phyloP scores from a whole-genome alignment of 92 coral and sea anemone genomes.

The Actinernus sp. region DNA sequence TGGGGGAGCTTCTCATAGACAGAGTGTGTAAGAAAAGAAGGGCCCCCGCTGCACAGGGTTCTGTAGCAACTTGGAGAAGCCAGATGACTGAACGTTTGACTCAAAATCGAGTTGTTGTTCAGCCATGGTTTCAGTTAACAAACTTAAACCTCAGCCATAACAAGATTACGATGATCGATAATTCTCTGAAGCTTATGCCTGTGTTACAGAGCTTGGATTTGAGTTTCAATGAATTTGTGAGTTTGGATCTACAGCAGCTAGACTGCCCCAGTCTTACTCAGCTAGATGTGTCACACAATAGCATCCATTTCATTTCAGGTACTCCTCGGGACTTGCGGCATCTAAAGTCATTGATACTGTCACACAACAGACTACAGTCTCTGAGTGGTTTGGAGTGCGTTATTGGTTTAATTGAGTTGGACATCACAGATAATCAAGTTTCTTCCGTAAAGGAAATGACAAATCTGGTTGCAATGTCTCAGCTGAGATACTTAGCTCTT shows the following conservation, averaged over 20 bases:
- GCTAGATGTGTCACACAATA: conserved; percentile 82
- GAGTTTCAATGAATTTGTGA: conserved; percentile 88
- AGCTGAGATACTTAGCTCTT: conserved; percentile 65
- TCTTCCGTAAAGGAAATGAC: conserved; percentile 66
- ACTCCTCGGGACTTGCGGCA: conserved; percentile 80
- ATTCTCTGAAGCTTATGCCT: conserved; percentile 89
- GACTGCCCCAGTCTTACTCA: conserved; percentile 78
- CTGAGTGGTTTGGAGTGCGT: conserved; percentile 79
- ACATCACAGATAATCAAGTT: conserved; percentile 68
- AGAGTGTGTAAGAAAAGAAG: conserved; percentile 72
- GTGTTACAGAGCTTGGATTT: conserved; percentile 81
- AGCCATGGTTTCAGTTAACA: conserved; percentile 90
- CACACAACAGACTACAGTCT: conserved; percentile 78
- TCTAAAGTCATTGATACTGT: conserved; percentile 81
- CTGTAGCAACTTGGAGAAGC: conserved; percentile 91
- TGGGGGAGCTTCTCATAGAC: conserved; percentile 90
- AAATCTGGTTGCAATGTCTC: conserved; percentile 75
- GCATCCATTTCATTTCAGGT: conserved; percentile 85
- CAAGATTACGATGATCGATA: conserved; percentile 78
- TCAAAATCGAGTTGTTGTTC: conserved; percentile 89
- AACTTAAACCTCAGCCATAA: conserved; percentile 81
- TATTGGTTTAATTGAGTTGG: conserved; percentile 86
- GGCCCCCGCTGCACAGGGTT: conserved; percentile 66
- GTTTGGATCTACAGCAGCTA: conserved; percentile 88
- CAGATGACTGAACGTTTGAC: conserved; percentile 78